Conservation (phyloP, 2,797 vertebrate genomes). For the Pseudocheirus occidentalis region DNA sequence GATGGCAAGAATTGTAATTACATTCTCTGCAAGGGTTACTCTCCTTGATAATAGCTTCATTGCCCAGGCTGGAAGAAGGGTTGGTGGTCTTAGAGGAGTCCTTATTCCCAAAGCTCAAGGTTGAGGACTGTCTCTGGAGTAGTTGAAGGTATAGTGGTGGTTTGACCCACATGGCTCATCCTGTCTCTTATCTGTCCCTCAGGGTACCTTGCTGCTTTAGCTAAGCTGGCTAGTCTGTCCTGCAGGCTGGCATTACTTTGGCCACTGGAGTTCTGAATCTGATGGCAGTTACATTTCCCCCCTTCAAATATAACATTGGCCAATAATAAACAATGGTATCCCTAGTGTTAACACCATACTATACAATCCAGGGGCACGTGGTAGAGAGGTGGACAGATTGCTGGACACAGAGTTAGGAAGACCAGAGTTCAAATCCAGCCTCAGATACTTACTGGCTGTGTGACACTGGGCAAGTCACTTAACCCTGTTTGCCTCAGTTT, state of each 20-base stretch:
- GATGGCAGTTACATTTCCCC: background rate
- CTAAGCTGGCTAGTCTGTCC: background rate
- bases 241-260: background rate
- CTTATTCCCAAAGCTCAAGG: background rate
- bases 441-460: background rate
- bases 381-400: background rate
- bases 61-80: background rate
- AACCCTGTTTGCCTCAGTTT: background rate
- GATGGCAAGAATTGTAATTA: background rate
- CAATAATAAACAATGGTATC: background rate
- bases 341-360: background rate
- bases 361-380: background rate
- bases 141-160: background rate
- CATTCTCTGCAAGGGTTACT: background rate
- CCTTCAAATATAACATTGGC: background rate
- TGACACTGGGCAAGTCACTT: background rate
- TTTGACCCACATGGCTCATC: background rate
- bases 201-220: background rate
- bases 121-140: background rate
- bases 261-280: background rate
- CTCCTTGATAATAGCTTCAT: background rate
- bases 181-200: background rate
- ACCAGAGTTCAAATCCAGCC: background rate
- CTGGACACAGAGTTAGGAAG: background rate
- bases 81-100: background rate